Conservation (phyloP, 2,113 vertebrate species). For the Psilopsiagon aurifrons region DNA sequence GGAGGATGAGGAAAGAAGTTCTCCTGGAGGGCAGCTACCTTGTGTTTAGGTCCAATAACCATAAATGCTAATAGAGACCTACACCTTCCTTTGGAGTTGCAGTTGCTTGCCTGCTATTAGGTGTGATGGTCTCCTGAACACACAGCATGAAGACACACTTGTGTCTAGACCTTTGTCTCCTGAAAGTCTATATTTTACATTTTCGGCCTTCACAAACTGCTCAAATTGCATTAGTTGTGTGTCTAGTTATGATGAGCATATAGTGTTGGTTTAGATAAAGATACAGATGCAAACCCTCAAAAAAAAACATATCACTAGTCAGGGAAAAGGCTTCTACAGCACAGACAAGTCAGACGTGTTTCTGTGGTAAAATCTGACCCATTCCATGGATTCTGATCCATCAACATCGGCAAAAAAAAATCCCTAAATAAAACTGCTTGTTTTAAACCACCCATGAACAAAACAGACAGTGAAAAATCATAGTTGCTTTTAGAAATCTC, state of each 20-base stretch:
- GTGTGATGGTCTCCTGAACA: neutral
- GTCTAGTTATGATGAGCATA: neutral
- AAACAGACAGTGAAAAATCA: neutral
- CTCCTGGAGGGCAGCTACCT: neutral
- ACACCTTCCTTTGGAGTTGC: neutral
- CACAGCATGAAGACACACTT: neutral
- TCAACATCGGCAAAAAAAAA: neutral
- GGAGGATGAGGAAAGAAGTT: neutral
- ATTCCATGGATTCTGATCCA: neutral
- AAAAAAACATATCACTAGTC: neutral
- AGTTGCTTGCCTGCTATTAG: neutral
- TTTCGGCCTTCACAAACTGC: neutral
- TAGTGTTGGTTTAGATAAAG: neutral
- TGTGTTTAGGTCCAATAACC: neutral
- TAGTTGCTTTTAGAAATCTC: neutral
- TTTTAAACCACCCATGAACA: neutral
- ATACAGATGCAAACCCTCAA: neutral
- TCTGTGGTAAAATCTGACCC: neutral
- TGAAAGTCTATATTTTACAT: neutral
- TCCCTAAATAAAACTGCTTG: neutral
- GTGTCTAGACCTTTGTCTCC: fast-evolving
- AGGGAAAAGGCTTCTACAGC: neutral
- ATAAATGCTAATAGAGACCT: neutral
- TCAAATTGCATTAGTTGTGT: neutral
- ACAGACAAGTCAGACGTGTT: neutral